Conservation (phyloP, 2,797 vertebrate genomes). For the Enteromius radiatus region DNA sequence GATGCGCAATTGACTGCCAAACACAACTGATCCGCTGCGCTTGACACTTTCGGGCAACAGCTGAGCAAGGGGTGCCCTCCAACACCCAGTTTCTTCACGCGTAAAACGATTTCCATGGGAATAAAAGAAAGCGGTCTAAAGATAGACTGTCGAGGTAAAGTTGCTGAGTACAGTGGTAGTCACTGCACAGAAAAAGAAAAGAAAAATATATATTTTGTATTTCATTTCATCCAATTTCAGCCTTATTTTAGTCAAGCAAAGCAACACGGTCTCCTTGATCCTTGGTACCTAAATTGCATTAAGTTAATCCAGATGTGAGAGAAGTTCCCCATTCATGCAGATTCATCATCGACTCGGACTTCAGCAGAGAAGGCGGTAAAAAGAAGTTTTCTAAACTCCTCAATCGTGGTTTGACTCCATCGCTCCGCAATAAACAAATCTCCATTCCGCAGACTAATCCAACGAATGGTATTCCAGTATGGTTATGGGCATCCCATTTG, state of each 20-base stretch:
- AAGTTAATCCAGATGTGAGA: slow-evolving; percentile 47
- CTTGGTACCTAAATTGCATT: slow-evolving; percentile 5
- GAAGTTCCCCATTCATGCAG: slow-evolving; percentile 19
- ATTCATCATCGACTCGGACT: slow-evolving; percentile 14
- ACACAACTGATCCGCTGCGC: slow-evolving; percentile 57
- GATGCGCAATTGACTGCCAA: slow-evolving; percentile 65
- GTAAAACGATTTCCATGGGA: slow-evolving; percentile 59
- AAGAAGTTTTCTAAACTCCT: slow-evolving; percentile 9
- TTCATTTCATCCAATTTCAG: slow-evolving; percentile 2
- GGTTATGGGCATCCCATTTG: slow-evolving; percentile 71
- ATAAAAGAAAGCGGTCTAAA: slow-evolving; percentile 30
- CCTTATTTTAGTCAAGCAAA: neutral
- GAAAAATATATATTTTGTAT: neutral
- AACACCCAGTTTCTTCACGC: slow-evolving; percentile 31
- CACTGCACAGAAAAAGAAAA: neutral
- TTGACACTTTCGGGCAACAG: slow-evolving; percentile 65
- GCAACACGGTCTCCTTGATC: neutral
- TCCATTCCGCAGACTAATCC: slow-evolving; percentile 61
- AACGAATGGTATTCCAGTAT: slow-evolving; percentile 69
- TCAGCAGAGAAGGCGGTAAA: neutral
- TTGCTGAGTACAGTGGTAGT: neutral
- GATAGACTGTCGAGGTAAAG: slow-evolving; percentile 6
- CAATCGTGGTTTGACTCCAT: neutral
- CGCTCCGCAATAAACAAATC: neutral
- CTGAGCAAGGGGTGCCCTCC: slow-evolving; percentile 64